Evolutionary conservation across 2,113 vertebrate species (phyloP), one percentile per base, ranked within the genome.

Genomic region (Myrmophylax atrothorax): DNA sequence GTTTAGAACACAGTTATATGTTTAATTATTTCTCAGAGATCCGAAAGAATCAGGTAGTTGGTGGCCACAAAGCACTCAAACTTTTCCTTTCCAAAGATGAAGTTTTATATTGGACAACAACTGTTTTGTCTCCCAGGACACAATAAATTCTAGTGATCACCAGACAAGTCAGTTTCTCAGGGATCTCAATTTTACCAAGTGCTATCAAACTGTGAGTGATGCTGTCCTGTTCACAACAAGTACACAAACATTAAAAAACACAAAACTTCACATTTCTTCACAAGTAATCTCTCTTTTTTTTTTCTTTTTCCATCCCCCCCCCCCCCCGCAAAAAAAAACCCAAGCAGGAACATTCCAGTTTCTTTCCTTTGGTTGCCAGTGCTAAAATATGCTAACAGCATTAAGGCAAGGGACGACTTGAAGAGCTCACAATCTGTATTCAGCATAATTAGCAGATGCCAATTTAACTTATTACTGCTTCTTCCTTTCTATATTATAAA

Each of bases 391-490:
- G 96, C 96, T 97, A 96, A 94, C 96, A 96, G 79, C 96, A 96
- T 94, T 96, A 96, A 97, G 84, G 95, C 92, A 96, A 96, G 89
- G 91, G 95, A 96, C 70, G 81, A 95, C 93, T 95, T 96, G 94
- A 90, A 96, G 94, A 96, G 95, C 96, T 96, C 25, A 31, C 95
- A 97, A 96, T 97, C 95, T 96, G 95, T 94, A 97, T 95, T 96
- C 96, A 88, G 96, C 89, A 97, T 97, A 97, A 97, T 97, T 97
- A 97, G 95, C 96, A 96, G 96, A 96, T 96, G 96, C 96, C 96
- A 97, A 95, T 96, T 96, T 94, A 94, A 95, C 94, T 97, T 96
- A 97, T 96, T 97, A 96, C 93, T 94, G 95, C 87, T 94, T 93
- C 92, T 96, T 94, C 77, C 80, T 84, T 96, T 89, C 95, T 93